phyloP scores from a whole-genome alignment of 2,113 vertebrate genomes.

The Ceyx cyanopectus region DNA sequence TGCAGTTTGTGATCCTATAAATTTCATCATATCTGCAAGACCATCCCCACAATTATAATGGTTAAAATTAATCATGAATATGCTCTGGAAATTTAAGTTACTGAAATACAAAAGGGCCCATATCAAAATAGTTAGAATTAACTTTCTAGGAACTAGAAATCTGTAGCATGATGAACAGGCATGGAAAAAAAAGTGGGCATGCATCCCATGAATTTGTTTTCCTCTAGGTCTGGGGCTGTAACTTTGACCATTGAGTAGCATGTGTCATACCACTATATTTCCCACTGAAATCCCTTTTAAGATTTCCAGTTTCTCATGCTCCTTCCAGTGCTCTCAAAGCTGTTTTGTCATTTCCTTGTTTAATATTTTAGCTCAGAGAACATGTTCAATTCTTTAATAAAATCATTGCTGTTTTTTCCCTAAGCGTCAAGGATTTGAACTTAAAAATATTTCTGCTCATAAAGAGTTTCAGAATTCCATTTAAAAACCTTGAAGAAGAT shows the following conservation, averaged over 20 bases:
- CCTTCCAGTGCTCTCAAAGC: not conserved
- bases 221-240: not conserved
- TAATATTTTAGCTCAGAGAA: not conserved
- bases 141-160: not conserved
- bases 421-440: not conserved
- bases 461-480: not conserved
- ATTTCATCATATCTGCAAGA: not conserved
- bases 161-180: not conserved
- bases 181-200: not conserved
- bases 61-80: not conserved
- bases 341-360: not conserved
- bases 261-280: not conserved
- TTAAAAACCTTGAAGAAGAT: not conserved
- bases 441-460: not conserved
- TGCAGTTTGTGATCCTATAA: not conserved
- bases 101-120: not conserved
- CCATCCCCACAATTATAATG: not conserved
- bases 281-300: not conserved
- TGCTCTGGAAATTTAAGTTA: not conserved
- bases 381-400: not conserved
- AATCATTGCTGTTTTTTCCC: not conserved
- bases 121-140: not conserved
- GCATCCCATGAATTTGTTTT: not conserved
- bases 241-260: not conserved
- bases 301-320: slow-evolving; percentile 26